Conservation (phyloP, 2,113 vertebrate species). For the Balaeniceps rex region DNA sequence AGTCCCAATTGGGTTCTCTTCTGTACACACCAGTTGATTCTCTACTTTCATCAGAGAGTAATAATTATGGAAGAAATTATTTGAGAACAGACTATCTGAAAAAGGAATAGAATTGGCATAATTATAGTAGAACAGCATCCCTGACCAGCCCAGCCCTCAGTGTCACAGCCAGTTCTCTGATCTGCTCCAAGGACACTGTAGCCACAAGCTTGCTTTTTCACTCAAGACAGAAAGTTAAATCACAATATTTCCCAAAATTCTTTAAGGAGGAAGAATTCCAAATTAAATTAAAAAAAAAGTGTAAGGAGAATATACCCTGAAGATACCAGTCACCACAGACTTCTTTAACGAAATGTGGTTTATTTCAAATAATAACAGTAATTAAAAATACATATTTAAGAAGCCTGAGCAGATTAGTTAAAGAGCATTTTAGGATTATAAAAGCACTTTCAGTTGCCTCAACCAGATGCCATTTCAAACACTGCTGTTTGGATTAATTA, state of each 20-base stretch:
- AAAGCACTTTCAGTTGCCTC: slow-evolving; percentile 27
- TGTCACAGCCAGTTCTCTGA: not conserved
- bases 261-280: not conserved
- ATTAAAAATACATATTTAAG: slow-evolving; percentile 48
- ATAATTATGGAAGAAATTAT: not conserved
- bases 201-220: not conserved
- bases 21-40: not conserved
- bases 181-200: not conserved
- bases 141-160: not conserved
- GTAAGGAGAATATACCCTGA: not conserved
- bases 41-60: not conserved
- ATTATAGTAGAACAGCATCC: not conserved
- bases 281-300: not conserved
- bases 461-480: slow-evolving; percentile 49
- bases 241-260: not conserved
- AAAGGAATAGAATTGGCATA: not conserved
- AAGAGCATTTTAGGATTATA: slow-evolving; percentile 53
- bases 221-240: not conserved
- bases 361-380: slow-evolving; percentile 33
- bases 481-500: slow-evolving; percentile 47
- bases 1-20: not conserved
- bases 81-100: not conserved
- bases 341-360: not conserved
- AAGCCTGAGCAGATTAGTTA: slow-evolving; percentile 33
- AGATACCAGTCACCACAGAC: not conserved